These are phyloP conservation scores for Melikaiella ostensackeni DNA, from an alignment of 2,888 invertebrate species.

Conservation along the genomic window DNA sequence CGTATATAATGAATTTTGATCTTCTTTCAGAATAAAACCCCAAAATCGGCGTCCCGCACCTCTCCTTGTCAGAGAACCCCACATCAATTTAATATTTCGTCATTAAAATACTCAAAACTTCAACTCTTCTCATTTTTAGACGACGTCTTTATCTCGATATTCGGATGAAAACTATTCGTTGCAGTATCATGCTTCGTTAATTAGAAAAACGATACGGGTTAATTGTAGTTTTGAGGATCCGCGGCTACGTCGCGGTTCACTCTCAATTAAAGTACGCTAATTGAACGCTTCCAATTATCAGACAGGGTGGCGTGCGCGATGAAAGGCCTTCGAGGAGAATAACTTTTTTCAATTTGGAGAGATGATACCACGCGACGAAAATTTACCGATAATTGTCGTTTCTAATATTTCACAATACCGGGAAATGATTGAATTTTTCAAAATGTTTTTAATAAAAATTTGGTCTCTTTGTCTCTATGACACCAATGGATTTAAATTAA, in stretches of 20 bases:
- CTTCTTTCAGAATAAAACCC: no score
- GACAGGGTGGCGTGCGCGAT: constrained; percentile 31
- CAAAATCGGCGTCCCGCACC: no score
- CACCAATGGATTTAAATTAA: neutral
- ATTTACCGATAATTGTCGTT: constrained; percentile 5
- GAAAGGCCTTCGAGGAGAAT: constrained; percentile 6
- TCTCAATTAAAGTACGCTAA: constrained; percentile 72
- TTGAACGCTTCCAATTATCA: constrained; percentile 73
- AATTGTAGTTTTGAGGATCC: constrained; percentile 70
- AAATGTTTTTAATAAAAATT: neutral
- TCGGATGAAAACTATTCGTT: constrained; percentile 16
- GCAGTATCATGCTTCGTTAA: constrained; percentile 22
- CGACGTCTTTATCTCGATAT: constrained; percentile 1
- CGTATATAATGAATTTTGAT: no score
- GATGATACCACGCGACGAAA: neutral
- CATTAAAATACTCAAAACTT: neutral
- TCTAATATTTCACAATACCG: neutral
- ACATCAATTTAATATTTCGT: neutral
- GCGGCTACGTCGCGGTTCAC: constrained; percentile 62
- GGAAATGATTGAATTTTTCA: neutral
- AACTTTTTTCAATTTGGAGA: constrained; percentile 29
- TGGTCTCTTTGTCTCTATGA: neutral
- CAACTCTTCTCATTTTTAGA: neutral
- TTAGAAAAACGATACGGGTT: constrained; percentile 64
- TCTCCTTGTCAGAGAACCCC: no score